Evolutionary conservation across 2,888 invertebrate genomes (phyloP).

Genomic region (Drosophila affinis): DNA sequence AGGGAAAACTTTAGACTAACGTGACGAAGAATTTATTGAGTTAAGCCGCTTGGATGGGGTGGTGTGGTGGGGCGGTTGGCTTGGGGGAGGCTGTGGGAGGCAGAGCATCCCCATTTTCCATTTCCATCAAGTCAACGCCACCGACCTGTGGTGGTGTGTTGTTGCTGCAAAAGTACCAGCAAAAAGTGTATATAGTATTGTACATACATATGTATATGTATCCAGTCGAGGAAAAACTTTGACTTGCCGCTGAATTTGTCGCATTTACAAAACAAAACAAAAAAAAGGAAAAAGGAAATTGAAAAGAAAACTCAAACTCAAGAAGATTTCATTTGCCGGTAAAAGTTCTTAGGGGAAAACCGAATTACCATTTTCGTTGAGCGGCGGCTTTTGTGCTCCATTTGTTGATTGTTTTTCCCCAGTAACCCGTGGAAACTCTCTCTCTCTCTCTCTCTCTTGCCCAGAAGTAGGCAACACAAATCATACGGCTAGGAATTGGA

Average conservation of each 20-base stretch:
- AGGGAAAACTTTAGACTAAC: slow-evolving; percentile 48
- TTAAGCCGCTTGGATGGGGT: slow-evolving; percentile 33
- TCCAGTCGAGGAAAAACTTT: slow-evolving; percentile 29
- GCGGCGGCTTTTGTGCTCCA: slow-evolving; percentile 35
- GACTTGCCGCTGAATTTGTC: slow-evolving; percentile 16
- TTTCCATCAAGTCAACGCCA: slow-evolving; percentile 29
- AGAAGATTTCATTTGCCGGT: slow-evolving; percentile 41
- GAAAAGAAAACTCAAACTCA: neutral
- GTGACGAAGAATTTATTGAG: slow-evolving; percentile 65
- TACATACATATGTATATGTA: slow-evolving; percentile 6
- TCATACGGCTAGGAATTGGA: neutral
- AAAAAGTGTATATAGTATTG: neutral
- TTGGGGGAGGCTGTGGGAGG: slow-evolving; percentile 4
- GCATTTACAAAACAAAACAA: slow-evolving; percentile 39
- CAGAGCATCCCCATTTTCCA: slow-evolving; percentile 36
- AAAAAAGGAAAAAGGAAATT: neutral
- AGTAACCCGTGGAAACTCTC: neutral
- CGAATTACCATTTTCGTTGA: slow-evolving; percentile 38
- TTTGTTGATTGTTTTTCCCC: slow-evolving; percentile 40
- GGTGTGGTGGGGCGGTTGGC: slow-evolving; percentile 11
- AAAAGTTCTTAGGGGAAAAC: slow-evolving; percentile 23
- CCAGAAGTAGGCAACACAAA: slow-evolving; percentile 70
- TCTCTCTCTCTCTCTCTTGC: slow-evolving; percentile 16
- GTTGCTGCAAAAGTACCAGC: slow-evolving; percentile 6
- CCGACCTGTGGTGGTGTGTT: slow-evolving; percentile 38